phyloP scores from a whole-genome alignment of 2,113 vertebrate species.

The Chelonoidis abingdonii region DNA sequence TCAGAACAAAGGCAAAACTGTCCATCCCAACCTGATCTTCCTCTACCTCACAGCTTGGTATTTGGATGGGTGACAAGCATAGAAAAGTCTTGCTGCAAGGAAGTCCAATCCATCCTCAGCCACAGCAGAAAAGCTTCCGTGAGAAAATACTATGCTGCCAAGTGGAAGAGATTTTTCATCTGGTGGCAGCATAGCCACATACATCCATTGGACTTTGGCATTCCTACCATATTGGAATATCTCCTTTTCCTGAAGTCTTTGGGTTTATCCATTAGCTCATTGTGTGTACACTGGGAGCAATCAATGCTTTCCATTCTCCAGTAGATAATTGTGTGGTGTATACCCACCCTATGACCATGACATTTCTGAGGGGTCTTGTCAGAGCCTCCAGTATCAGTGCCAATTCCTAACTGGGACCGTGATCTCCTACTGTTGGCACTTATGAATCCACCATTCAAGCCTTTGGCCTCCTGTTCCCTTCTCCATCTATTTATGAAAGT shows the following conservation, averaged over 20 bases:
- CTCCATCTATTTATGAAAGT: neutral
- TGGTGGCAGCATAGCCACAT: neutral
- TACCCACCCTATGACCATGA: neutral
- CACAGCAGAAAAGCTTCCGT: neutral
- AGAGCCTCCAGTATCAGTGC: neutral
- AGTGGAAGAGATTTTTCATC: neutral
- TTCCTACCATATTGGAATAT: neutral
- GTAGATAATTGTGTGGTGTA: neutral
- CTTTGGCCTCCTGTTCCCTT: neutral
- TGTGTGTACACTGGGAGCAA: neutral
- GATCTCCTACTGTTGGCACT: neutral
- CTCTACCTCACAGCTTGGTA: neutral
- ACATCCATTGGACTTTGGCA: neutral
- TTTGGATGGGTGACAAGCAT: neutral
- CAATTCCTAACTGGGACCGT: neutral
- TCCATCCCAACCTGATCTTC: neutral
- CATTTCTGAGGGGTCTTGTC: neutral
- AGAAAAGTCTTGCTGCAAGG: neutral
- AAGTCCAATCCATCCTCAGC: neutral
- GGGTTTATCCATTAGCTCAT: neutral
- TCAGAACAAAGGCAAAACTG: neutral
- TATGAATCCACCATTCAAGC: neutral
- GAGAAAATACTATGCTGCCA: neutral
- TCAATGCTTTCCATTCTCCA: neutral
- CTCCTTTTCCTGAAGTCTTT: neutral